phyloP scores from a whole-genome alignment of 2,888 invertebrate genomes.

The Cryptocephalus primarius region DNA sequence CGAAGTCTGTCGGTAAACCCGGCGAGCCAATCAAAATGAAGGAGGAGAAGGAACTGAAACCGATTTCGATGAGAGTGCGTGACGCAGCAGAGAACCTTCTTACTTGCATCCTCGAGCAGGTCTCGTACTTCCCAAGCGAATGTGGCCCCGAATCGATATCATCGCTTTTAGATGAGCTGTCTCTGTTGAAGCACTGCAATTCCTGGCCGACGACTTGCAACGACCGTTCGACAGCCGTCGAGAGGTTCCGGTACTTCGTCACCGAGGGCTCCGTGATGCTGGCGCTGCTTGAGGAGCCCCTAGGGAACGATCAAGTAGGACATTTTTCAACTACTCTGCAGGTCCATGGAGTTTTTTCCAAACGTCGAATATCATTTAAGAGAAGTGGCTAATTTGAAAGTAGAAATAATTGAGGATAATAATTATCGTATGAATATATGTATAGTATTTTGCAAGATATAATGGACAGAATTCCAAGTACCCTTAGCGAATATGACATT shows the following conservation, averaged over 20 bases:
- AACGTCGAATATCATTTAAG: no score
- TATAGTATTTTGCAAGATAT: no score
- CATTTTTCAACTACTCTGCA: not conserved
- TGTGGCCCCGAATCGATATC: slow-evolving; percentile 77
- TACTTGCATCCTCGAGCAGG: slow-evolving; percentile 83
- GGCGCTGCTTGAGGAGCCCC: slow-evolving; percentile 81
- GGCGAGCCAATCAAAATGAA: slow-evolving; percentile 87
- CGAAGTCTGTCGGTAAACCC: slow-evolving; percentile 77
- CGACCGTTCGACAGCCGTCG: slow-evolving; percentile 48
- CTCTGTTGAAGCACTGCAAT: slow-evolving; percentile 65
- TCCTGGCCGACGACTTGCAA: slow-evolving; percentile 43
- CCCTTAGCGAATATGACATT: no score
- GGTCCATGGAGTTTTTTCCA: not conserved
- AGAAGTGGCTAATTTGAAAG: no score
- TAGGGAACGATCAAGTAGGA: slow-evolving; percentile 52
- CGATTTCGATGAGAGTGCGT: slow-evolving; percentile 93
- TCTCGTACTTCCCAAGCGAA: slow-evolving; percentile 74
- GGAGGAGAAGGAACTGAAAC: slow-evolving; percentile 91
- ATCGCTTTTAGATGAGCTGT: slow-evolving; percentile 79
- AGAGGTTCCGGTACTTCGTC: slow-evolving; percentile 78
- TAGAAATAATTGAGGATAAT: no score
- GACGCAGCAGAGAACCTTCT: slow-evolving; percentile 94
- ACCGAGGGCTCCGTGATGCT: slow-evolving; percentile 83
- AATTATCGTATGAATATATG: no score
- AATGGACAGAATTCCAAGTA: no score